phyloP scores from a whole-genome alignment of 2,113 vertebrate genomes.

The Corapipo altera region DNA sequence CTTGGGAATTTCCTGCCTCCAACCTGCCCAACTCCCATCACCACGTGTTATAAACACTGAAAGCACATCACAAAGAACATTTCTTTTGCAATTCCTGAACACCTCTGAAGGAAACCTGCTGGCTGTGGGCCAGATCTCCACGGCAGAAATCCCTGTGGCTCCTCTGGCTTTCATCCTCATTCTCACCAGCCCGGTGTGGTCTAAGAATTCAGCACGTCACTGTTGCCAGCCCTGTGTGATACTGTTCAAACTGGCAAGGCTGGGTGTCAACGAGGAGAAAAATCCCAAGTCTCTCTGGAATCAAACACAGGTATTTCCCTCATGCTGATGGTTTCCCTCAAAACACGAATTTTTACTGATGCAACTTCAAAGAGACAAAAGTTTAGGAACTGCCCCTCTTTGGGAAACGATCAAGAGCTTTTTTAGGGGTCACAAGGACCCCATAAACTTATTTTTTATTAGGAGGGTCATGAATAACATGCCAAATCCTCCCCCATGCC shows the following conservation, averaged over 20 bases:
- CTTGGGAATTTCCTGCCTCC: not conserved
- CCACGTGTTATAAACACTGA: not conserved
- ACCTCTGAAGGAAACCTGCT: constrained; percentile 37
- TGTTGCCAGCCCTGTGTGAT: not conserved
- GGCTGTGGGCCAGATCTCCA: constrained; percentile 32
- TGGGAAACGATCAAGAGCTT: not conserved
- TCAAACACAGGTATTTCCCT: not conserved
- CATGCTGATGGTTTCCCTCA: not conserved
- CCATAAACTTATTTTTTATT: not conserved
- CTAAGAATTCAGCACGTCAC: not conserved
- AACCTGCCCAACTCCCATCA: not conserved
- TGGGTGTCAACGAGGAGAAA: not conserved
- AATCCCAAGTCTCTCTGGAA: not conserved
- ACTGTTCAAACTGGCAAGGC: not conserved
- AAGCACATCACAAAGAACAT: not conserved
- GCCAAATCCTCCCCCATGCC: not conserved
- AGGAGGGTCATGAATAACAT: not conserved
- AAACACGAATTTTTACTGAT: not conserved
- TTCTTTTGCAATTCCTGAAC: not conserved
- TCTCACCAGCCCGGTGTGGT: constrained; percentile 48
- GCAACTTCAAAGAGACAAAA: not conserved
- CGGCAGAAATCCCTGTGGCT: not conserved
- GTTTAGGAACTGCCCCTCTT: not conserved
- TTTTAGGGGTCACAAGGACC: not conserved
- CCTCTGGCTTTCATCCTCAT: constrained; percentile 35